Conservation (phyloP, 2,113 vertebrate genomes). For the Sinocyclocheilus grahami region DNA sequence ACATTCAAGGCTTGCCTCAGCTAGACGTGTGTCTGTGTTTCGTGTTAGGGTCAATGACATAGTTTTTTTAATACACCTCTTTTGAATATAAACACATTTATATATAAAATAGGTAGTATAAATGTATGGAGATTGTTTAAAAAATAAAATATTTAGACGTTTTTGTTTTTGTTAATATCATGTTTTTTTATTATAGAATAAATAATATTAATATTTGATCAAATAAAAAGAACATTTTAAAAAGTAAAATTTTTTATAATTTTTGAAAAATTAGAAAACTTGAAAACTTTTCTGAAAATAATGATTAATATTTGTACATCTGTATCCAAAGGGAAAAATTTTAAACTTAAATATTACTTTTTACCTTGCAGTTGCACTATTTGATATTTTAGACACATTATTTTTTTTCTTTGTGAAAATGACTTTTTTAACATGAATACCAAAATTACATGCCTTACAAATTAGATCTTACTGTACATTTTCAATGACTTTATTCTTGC, state of each 20-base stretch:
- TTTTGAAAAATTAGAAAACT: neutral
- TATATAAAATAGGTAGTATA: too few species aligned
- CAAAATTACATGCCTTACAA: neutral
- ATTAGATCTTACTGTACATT: neutral
- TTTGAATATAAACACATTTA: neutral
- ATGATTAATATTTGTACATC: neutral
- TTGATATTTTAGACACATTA: neutral
- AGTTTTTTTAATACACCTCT: neutral
- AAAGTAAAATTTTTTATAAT: too few species aligned
- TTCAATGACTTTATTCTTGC: neutral
- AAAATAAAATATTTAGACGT: too few species aligned
- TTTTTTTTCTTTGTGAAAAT: neutral
- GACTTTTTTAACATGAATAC: neutral
- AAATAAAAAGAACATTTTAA: too few species aligned
- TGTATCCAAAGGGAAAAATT: neutral
- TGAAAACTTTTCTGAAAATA: neutral
- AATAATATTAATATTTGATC: too few species aligned
- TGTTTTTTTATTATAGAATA: too few species aligned
- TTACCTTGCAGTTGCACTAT: neutral
- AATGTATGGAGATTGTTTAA: too few species aligned
- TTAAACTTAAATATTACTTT: neutral
- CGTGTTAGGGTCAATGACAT: neutral
- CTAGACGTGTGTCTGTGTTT: neutral
- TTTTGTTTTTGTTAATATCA: too few species aligned
- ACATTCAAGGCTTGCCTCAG: neutral